Conservation (phyloP, 1,140 invertebrate species). For the Tetraneura akinire region DNA sequence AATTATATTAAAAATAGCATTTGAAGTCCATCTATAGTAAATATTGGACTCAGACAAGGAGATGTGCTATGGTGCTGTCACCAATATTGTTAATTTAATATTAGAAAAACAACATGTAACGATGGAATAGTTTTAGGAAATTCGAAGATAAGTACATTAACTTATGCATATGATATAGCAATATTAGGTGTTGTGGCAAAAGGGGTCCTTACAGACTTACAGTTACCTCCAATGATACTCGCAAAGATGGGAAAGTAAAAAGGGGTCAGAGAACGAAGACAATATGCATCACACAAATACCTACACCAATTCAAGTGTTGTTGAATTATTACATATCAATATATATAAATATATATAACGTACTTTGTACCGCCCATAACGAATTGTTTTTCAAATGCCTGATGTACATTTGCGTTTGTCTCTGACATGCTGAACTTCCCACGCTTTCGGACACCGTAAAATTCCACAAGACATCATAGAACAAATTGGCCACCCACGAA, state of each 20-base stretch:
- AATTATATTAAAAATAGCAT: neutral
- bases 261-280: too few relatives aligned
- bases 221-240: too few relatives aligned
- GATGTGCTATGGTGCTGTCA: neutral
- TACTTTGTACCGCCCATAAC: slow-evolving; percentile 37
- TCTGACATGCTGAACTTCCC: neutral
- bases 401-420: slow-evolving; percentile 21
- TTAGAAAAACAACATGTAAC: neutral
- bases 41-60: neutral
- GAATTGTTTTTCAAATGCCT: slow-evolving; percentile 3
- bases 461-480: neutral
- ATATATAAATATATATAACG: too few relatives aligned
- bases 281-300: too few relatives aligned
- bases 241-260: too few relatives aligned
- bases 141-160: neutral
- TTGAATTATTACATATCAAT: too few relatives aligned
- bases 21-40: too few relatives aligned
- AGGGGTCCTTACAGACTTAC: too few relatives aligned
- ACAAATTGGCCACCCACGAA: neutral
- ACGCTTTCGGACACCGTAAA: neutral
- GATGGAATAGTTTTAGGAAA: neutral
- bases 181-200: neutral
- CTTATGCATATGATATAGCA: neutral
- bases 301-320: too few relatives aligned
- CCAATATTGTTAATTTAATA: neutral